A percentile compares a stretch with the other conserved stretches of the same genome.
These are phyloP conservation scores for Laupala kohalensis DNA, from an alignment of 1,140 invertebrate genomes.

Conservation along the genomic window DNA sequence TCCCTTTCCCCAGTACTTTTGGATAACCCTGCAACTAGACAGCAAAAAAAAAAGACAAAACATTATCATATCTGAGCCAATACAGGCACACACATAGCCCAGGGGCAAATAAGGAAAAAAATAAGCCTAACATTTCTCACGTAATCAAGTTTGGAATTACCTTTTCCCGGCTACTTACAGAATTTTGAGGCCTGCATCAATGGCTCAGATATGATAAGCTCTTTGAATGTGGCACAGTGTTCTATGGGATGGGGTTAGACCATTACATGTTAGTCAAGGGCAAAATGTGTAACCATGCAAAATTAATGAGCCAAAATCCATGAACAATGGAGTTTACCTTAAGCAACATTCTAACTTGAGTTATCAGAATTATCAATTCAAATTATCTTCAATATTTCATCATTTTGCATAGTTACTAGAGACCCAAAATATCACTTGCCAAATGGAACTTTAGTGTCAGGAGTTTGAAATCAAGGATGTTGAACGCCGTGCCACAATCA, in stretches of 20 bases:
- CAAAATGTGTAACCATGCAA: neutral
- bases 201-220: slow-evolving; percentile 52
- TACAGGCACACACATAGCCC: slow-evolving; percentile 20
- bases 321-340: too few relatives aligned
- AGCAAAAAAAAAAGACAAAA: slow-evolving; percentile 23
- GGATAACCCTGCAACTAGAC: slow-evolving; percentile 39
- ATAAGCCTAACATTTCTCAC: slow-evolving; percentile 8
- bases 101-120: neutral
- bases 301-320: too few relatives aligned
- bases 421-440: too few relatives aligned
- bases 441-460: neutral
- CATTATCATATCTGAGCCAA: slow-evolving; percentile 48
- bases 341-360: too few relatives aligned
- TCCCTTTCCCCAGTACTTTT: slow-evolving; percentile 21
- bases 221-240: slow-evolving; percentile 45
- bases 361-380: too few relatives aligned
- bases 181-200: slow-evolving; percentile 21
- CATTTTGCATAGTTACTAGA: neutral
- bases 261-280: neutral
- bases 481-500: slow-evolving; percentile 47
- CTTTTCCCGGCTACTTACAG: slow-evolving; percentile 28
- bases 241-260: neutral
- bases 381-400: too few relatives aligned
- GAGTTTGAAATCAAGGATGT: slow-evolving; percentile 2
- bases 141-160: slow-evolving; percentile 3